Conservation (phyloP, 2,113 vertebrate genomes). For the Erythrocercus mccallii region DNA sequence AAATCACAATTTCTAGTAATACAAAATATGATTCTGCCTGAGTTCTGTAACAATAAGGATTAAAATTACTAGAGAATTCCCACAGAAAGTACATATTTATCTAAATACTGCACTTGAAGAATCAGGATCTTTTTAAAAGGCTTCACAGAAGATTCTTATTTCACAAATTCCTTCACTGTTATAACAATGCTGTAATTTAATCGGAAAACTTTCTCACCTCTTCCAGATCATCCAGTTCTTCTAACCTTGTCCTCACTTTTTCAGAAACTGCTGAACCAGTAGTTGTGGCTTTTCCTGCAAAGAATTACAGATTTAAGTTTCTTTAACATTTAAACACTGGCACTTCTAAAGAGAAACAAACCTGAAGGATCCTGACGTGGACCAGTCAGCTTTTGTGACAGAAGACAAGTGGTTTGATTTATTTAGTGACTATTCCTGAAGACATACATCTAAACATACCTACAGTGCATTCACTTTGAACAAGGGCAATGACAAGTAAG, state of each 20-base stretch:
- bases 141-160: not conserved
- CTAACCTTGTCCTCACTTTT: constrained; percentile 93
- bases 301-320: not conserved
- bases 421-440: not conserved
- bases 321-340: not conserved
- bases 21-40: not conserved
- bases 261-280: constrained; percentile 89
- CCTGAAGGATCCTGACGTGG: not conserved
- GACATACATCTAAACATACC: not conserved
- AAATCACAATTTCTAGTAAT: not conserved
- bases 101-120: not conserved
- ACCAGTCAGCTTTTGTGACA: not conserved
- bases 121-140: not conserved
- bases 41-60: not conserved
- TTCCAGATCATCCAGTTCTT: constrained; percentile 95
- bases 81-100: not conserved
- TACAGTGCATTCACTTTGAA: not conserved
- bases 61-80: not conserved
- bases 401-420: not conserved
- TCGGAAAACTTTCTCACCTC: constrained; percentile 76
- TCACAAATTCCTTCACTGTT: not conserved
- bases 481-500: not conserved
- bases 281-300: constrained; percentile 78
- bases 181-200: not conserved
- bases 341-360: not conserved